phyloP scores from a whole-genome alignment of 2,797 vertebrate species.

The Ptychadena robeensis region DNA sequence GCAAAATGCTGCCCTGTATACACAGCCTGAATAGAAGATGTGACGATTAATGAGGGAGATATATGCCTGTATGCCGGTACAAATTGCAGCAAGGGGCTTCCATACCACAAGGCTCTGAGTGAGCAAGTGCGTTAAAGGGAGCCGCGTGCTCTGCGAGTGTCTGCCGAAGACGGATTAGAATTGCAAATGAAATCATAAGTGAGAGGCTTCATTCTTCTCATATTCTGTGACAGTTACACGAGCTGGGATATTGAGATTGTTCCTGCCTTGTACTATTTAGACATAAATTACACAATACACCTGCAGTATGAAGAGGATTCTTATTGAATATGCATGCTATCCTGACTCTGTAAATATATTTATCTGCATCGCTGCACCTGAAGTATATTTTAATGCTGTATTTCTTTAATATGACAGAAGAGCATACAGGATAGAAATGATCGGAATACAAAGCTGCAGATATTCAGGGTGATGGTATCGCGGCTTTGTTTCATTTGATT shows the following conservation, averaged over 20 bases:
- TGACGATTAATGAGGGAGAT: neutral
- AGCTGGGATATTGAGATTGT: neutral
- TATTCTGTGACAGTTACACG: neutral
- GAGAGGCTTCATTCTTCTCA: conserved; percentile 6
- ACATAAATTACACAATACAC: conserved; percentile 10
- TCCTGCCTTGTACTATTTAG: neutral
- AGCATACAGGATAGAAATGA: neutral
- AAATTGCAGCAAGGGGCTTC: neutral
- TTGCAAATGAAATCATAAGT: conserved; percentile 10
- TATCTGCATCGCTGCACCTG: neutral
- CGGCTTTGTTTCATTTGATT: neutral
- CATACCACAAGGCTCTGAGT: neutral
- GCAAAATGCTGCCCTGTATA: neutral
- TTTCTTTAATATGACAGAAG: neutral
- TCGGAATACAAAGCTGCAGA: neutral
- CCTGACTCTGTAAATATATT: neutral
- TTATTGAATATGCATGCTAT: neutral
- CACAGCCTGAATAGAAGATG: neutral
- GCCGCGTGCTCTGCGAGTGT: neutral
- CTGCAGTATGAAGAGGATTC: neutral
- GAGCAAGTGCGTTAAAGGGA: neutral
- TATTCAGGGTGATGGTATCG: neutral
- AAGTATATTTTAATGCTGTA: neutral
- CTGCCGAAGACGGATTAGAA: neutral
- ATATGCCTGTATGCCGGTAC: neutral